phyloP scores from a whole-genome alignment of 2,113 vertebrate species.

The Eptesicus fuscus region DNA sequence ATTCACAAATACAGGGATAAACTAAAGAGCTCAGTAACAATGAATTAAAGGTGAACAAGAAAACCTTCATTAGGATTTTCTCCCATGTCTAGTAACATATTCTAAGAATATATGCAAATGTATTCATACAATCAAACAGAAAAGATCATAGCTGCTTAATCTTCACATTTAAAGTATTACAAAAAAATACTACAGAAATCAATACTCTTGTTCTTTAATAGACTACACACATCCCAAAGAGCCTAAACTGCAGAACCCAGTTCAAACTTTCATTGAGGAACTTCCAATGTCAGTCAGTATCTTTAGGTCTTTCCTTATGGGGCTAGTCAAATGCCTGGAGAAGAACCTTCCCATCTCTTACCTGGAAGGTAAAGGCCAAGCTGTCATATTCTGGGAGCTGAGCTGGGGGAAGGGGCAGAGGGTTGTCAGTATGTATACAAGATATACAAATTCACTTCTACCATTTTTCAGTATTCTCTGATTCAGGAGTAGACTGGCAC shows the following conservation, averaged over 20 bases:
- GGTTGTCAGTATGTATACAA: neutral
- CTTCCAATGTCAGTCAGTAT: neutral
- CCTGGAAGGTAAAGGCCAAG: neutral
- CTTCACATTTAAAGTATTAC: neutral
- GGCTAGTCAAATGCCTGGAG: neutral
- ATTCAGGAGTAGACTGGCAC: neutral
- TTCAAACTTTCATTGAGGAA: neutral
- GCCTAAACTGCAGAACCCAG: neutral
- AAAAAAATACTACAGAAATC: neutral
- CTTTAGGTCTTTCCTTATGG: neutral
- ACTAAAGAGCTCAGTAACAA: neutral
- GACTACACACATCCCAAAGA: neutral
- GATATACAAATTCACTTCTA: neutral
- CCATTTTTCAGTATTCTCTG: neutral
- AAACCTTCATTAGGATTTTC: neutral
- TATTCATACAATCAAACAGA: neutral
- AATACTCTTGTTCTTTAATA: neutral
- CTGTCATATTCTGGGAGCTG: neutral
- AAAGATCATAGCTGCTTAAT: neutral
- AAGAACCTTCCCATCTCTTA: neutral
- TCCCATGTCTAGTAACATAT: neutral
- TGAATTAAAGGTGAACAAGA: neutral
- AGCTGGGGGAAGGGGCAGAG: neutral
- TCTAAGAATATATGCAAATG: slow-evolving; percentile 1
- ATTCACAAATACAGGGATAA: neutral